Conservation (phyloP, 2,797 vertebrate species). For the Phaenicophaeus curvirostris region DNA sequence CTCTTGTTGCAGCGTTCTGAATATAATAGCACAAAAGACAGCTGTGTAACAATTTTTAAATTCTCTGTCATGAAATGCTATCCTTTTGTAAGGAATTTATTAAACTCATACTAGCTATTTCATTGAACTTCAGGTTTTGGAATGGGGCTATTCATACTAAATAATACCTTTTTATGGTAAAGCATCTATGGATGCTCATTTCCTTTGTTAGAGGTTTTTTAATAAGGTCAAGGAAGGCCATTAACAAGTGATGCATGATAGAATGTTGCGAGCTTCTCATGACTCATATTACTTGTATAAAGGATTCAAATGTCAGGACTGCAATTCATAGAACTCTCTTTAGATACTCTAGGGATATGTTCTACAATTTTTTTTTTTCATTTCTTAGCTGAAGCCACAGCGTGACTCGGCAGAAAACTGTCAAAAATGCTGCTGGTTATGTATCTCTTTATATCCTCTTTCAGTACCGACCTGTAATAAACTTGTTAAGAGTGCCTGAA, state of each 20-base stretch:
- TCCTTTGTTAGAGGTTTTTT: not conserved
- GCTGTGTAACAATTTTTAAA: not conserved
- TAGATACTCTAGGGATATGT: not conserved
- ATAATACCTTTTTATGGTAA: not conserved
- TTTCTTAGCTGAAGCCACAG: not conserved
- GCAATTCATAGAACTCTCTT: not conserved
- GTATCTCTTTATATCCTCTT: not conserved
- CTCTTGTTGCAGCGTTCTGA: not conserved
- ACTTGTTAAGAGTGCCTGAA: not conserved
- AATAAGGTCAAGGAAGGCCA: not conserved
- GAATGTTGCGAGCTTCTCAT: not conserved
- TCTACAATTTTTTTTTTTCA: conserved; percentile 19
- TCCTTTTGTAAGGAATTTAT: not conserved
- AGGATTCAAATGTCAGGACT: conserved; percentile 27
- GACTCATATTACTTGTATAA: not conserved
- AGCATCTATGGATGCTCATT: not conserved
- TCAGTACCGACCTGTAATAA: conserved; percentile 18
- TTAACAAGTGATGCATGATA: not conserved
- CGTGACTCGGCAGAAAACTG: not conserved
- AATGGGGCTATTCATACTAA: not conserved
- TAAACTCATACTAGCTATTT: not conserved
- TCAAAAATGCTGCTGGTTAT: not conserved
- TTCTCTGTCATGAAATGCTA: not conserved
- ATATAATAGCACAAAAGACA: not conserved
- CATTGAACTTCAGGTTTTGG: not conserved